A percentile compares a stretch with the other conserved stretches of the same genome.
Evolutionary conservation across 2,888 invertebrate genomes (phyloP).

Genomic region (Argyresthia albistria): DNA sequence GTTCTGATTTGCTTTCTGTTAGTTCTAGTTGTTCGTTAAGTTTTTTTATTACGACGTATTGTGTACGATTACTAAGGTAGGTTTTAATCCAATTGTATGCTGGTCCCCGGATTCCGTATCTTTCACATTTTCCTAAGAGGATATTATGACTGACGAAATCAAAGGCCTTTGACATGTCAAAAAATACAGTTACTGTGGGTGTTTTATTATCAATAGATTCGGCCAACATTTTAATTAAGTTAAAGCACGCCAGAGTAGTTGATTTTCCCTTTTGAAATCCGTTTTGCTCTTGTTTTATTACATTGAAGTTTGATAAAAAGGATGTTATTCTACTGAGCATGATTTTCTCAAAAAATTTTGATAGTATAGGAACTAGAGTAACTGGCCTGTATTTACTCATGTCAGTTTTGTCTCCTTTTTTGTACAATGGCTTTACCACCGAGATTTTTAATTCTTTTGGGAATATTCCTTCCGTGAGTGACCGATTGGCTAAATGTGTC

Average conservation of each 20-base stretch:
- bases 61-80: slow-evolving; percentile 9
- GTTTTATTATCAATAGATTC: slow-evolving; percentile 8
- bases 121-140: slow-evolving; percentile 9
- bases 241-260: slow-evolving; percentile 10
- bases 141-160: slow-evolving; percentile 13
- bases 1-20: neutral
- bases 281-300: neutral
- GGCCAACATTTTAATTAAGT: slow-evolving; percentile 6
- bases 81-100: slow-evolving; percentile 11
- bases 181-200: slow-evolving; percentile 13
- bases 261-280: slow-evolving; percentile 6
- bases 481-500: neutral
- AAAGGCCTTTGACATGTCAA: slow-evolving; percentile 17
- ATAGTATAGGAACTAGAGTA: slow-evolving; percentile 9
- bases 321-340: neutral
- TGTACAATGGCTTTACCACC: slow-evolving; percentile 10
- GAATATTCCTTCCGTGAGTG: neutral
- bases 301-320: neutral
- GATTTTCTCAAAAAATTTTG: neutral
- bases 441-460: slow-evolving; percentile 5
- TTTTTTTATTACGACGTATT: slow-evolving; percentile 10
- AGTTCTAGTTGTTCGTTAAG: neutral
- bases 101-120: slow-evolving; percentile 11
- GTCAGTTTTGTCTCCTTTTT: slow-evolving; percentile 7
- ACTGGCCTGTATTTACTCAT: slow-evolving; percentile 12